Conservation (phyloP, 2,797 vertebrate genomes). For the Cercopithecus petaurista region DNA sequence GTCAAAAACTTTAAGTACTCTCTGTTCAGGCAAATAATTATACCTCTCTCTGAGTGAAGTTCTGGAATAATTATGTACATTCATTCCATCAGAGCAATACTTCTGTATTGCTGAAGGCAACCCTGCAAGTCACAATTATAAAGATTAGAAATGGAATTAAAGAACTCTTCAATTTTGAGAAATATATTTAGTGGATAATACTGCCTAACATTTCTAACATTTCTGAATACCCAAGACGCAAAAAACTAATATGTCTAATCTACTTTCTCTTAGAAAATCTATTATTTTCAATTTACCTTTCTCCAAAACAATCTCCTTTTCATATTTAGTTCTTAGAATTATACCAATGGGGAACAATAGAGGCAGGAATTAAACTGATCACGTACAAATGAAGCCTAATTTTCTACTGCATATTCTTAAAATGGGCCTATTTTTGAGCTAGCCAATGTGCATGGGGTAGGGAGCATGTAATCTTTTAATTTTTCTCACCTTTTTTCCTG, state of each 20-base stretch:
- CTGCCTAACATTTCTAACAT: not conserved
- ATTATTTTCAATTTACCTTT: constrained; percentile 18
- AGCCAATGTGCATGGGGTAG: not conserved
- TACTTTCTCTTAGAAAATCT: not conserved
- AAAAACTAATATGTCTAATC: constrained; percentile 26
- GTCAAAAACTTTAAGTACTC: not conserved
- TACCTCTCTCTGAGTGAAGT: not conserved
- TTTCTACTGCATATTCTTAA: not conserved
- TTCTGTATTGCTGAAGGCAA: not conserved
- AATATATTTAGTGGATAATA: not conserved
- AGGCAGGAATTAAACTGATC: not conserved
- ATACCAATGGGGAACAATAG: not conserved
- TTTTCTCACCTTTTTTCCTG: not conserved
- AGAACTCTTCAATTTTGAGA: constrained; percentile 34
- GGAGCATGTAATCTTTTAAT: not conserved
- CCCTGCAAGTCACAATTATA: constrained; percentile 30
- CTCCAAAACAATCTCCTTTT: constrained; percentile 11
- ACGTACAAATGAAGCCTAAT: not conserved
- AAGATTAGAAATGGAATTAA: constrained; percentile 55
- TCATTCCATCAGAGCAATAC: not conserved
- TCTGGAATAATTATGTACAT: constrained; percentile 38
- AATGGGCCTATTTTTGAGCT: not conserved
- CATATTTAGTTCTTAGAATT: not conserved
- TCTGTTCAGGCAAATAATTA: constrained; percentile 49
- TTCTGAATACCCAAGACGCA: not conserved